Evolutionary conservation across 2,797 vertebrate genomes (phyloP), one percentile per base, ranked within the genome.

Genomic region (Poecilia gillii): DNA sequence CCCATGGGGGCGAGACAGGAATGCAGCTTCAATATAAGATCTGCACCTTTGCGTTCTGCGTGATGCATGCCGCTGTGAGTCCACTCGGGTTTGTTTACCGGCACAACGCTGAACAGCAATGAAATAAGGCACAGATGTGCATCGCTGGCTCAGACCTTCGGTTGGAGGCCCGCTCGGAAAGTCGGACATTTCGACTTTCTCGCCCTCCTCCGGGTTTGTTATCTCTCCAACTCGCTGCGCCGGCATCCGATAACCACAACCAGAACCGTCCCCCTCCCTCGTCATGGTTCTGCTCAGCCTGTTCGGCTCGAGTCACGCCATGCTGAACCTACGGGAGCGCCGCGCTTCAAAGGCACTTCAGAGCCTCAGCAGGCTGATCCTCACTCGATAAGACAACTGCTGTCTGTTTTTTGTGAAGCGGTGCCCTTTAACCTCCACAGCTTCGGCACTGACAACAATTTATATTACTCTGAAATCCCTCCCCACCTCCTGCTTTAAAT

Each of bases 41-140:
- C 93, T 92, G 88, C 92, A 94, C 93, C 93, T 95, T 93, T 92
- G 89, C 93, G 82, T 93, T 92, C 86, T 85, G 84, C 45, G 83
- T 78, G 91, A 91, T 85, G 87, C 88, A 87, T 78, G 87, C 83
- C 87, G 80, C 86, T 87, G 85, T 90, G 91, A 82, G 88, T 92
- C 93, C 80, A 86, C 92, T 92, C 89, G 74, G 87, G 87, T 88
- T 95, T 96, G 94, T 92, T 95, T 94, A 95, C 94, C 91, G 13
- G 84, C 28, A 73, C 90, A 91, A 94, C 94, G 94, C 85, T 92
- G 94, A 95, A 94, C 94, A 94, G 88, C 88, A 91, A 91, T 95
- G 89, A 95, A 95, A 96, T 93, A 92, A 91, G 91, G 90, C 87
- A 92, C 95, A 96, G 95, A 96, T 96, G 96, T 95, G 91, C 87